Evolutionary conservation across 2,113 vertebrate species (phyloP).

Genomic region (Cervus canadensis): DNA sequence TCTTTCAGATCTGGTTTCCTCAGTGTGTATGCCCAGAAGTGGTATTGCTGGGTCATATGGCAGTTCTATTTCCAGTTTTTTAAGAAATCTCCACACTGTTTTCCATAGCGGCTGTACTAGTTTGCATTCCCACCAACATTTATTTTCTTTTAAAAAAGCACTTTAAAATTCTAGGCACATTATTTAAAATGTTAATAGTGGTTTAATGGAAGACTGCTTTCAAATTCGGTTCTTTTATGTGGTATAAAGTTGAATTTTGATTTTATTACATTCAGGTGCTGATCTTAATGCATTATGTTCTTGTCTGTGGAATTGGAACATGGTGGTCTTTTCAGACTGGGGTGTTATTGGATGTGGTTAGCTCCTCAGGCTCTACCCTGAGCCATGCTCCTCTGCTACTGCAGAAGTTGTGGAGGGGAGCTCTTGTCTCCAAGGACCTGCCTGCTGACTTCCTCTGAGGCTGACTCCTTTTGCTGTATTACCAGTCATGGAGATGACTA

Average conservation of each 20-base stretch:
- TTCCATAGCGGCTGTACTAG: no score
- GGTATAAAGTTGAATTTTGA: background rate
- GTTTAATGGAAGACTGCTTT: background rate
- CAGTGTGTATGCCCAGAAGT: no score
- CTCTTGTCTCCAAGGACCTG: background rate
- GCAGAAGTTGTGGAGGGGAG: background rate
- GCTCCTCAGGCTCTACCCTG: background rate
- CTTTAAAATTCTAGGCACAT: background rate
- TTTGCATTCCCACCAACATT: background rate
- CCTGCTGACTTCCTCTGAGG: background rate
- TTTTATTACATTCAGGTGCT: background rate
- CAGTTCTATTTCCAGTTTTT: no score
- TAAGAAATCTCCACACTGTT: no score
- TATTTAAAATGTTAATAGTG: background rate
- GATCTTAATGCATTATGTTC: background rate
- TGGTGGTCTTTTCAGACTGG: background rate
- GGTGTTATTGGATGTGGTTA: background rate
- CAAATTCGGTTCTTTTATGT: background rate
- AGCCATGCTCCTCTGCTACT: background rate
- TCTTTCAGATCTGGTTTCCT: no score
- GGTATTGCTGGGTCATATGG: no score
- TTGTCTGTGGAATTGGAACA: background rate
- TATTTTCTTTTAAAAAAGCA: background rate
- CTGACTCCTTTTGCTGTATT: no score
- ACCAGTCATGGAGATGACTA: background rate